A percentile compares a stretch with the other conserved stretches of the same genome.
Evolutionary conservation across 1,140 invertebrate genomes (phyloP).

Genomic region (Vanessa tameamea): DNA sequence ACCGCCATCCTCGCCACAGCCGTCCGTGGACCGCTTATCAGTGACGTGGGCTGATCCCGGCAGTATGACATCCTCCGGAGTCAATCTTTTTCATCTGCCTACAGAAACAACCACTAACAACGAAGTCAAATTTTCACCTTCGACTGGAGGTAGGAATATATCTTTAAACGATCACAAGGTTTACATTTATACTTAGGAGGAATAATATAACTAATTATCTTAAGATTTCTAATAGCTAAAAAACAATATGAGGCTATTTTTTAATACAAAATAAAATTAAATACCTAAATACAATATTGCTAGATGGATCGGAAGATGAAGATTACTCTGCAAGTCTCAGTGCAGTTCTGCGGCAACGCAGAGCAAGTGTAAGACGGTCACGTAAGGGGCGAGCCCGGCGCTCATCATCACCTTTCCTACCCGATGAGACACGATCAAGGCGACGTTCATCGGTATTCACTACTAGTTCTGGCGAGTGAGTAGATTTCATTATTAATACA

Average conservation of each 20-base stretch:
- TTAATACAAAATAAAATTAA: not conserved
- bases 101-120: conserved; percentile 55
- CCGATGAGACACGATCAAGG: conserved; percentile 77
- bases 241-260: not conserved
- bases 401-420: conserved; percentile 87
- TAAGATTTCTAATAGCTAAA: not conserved
- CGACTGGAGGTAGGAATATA: conserved; percentile 52
- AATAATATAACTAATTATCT: no score
- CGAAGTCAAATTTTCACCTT: conserved; percentile 65
- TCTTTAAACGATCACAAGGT: not conserved
- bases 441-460: conserved; percentile 90
- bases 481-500: conserved; percentile 21
- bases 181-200: no score
- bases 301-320: conserved; percentile 84
- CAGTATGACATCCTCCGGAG: conserved; percentile 70
- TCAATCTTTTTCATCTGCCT: conserved; percentile 69
- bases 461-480: conserved; percentile 92
- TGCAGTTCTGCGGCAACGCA: conserved; percentile 88
- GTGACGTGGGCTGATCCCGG: conserved; percentile 84
- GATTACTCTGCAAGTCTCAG: conserved; percentile 91
- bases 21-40: conserved; percentile 85
- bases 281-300: conserved; percentile 5
- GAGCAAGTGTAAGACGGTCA: conserved; percentile 85
- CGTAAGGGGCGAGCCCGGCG: conserved; percentile 82
- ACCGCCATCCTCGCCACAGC: conserved; percentile 83